Percentiles rank a stretch among this genome's conserved stretches.
These are phyloP conservation scores for Cariama cristata DNA, from an alignment of 2,113 vertebrate genomes.

Conservation along the genomic window DNA sequence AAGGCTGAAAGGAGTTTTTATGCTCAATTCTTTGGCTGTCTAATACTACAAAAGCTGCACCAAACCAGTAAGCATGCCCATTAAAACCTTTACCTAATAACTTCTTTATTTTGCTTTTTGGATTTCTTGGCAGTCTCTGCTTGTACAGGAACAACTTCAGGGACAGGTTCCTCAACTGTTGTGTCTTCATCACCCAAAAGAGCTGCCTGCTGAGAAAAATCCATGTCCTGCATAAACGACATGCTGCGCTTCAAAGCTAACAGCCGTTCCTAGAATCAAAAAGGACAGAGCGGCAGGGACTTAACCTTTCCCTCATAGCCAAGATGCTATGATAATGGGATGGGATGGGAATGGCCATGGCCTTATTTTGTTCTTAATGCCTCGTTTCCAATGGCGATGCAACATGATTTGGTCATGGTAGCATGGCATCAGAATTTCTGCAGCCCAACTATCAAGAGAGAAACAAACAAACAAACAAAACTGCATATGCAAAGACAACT, in stretches of 20 bases:
- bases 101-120: slow-evolving; percentile 93
- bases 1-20: not conserved
- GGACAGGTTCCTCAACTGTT: slow-evolving; percentile 84
- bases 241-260: slow-evolving; percentile 99
- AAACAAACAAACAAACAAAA: slow-evolving; percentile 63
- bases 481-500: slow-evolving; percentile 30
- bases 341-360: slow-evolving; percentile 74
- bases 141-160: slow-evolving; percentile 87
- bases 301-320: slow-evolving; percentile 83
- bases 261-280: slow-evolving; percentile 93
- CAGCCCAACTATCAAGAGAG: slow-evolving; percentile 59
- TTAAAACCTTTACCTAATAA: slow-evolving; percentile 83
- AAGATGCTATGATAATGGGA: slow-evolving; percentile 74
- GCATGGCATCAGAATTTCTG: slow-evolving; percentile 59
- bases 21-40: not conserved
- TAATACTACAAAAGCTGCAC: not conserved
- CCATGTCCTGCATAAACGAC: slow-evolving; percentile 99
- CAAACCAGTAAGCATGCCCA: not conserved
- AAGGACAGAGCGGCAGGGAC: slow-evolving; percentile 81
- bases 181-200: slow-evolving; percentile 94
- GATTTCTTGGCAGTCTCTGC: slow-evolving; percentile 93
- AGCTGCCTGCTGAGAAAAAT: slow-evolving; percentile 98
- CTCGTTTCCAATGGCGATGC: slow-evolving; percentile 62
- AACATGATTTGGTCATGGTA: slow-evolving; percentile 61
- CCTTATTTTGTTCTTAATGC: slow-evolving; percentile 70